Conservation (phyloP, 2,113 vertebrate genomes). For the Dermatemys mawii region DNA sequence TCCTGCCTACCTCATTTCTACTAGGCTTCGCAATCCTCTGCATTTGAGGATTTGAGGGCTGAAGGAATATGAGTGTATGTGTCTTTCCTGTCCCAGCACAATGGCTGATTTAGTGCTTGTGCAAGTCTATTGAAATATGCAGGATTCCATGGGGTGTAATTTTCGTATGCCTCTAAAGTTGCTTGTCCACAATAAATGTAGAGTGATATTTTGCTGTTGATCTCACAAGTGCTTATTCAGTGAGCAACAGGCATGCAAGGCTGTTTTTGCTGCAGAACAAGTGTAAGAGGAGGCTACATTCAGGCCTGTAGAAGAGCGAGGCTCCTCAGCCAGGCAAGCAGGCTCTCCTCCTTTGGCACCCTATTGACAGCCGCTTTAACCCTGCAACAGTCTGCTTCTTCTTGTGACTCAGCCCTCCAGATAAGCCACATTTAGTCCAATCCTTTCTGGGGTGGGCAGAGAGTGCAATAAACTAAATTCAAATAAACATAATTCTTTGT, state of each 20-base stretch:
- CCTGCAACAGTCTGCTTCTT: too few relatives aligned
- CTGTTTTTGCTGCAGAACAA: neutral
- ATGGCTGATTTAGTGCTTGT: neutral
- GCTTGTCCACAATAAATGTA: neutral
- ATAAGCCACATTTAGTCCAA: too few relatives aligned
- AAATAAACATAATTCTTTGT: too few relatives aligned
- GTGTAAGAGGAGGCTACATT: neutral
- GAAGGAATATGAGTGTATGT: neutral
- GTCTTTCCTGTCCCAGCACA: neutral
- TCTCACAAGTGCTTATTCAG: neutral
- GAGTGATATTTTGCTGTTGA: neutral
- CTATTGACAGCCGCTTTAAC: too few relatives aligned
- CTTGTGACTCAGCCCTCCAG: too few relatives aligned
- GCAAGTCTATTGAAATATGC: neutral
- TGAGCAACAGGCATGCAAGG: neutral
- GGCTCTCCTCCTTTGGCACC: too few relatives aligned
- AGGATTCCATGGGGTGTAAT: fast-evolving
- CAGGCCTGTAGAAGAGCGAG: neutral
- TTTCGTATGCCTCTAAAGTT: neutral
- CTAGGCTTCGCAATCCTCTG: neutral
- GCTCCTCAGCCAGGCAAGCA: too few relatives aligned
- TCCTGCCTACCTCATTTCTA: neutral
- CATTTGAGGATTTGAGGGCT: neutral
- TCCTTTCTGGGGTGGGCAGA: too few relatives aligned
- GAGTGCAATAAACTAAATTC: too few relatives aligned